phyloP scores from a whole-genome alignment of 2,888 invertebrate genomes.

The Encarsia formosa region DNA sequence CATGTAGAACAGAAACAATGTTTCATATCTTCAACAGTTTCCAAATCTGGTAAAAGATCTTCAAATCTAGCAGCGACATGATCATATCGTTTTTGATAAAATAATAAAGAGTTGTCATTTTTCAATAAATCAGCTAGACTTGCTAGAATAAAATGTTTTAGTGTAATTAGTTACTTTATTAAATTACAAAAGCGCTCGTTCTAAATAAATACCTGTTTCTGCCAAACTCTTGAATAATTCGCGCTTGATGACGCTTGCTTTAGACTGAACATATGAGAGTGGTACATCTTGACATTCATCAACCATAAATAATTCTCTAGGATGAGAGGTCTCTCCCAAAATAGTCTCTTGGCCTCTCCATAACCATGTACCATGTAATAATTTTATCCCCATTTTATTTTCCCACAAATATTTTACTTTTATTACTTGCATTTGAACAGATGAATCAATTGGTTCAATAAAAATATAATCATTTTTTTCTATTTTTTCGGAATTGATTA shows the following conservation, averaged over 20 bases:
- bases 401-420: slow-evolving; percentile 73
- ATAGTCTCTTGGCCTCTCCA: slow-evolving; percentile 71
- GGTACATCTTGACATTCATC: slow-evolving; percentile 72
- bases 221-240: slow-evolving; percentile 60
- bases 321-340: slow-evolving; percentile 74
- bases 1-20: slow-evolving; percentile 42
- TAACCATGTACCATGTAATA: slow-evolving; percentile 72
- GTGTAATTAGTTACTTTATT: too few relatives aligned
- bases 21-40: slow-evolving; percentile 30
- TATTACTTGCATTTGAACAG: slow-evolving; percentile 65
- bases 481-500: slow-evolving; percentile 54
- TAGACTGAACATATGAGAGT: slow-evolving; percentile 51
- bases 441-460: slow-evolving; percentile 65
- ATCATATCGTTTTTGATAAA: slow-evolving; percentile 59
- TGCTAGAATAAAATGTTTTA: slow-evolving; percentile 5
- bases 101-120: slow-evolving; percentile 57
- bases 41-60: slow-evolving; percentile 35
- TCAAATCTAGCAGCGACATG: slow-evolving; percentile 41
- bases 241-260: slow-evolving; percentile 44
- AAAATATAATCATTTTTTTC: slow-evolving; percentile 67
- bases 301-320: slow-evolving; percentile 68
- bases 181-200: not conserved
- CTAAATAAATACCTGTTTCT: slow-evolving; percentile 54
- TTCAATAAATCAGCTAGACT: slow-evolving; percentile 23
- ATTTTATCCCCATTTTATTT: slow-evolving; percentile 57